Evolutionary conservation across 30 jellyfish, hydroid and myxozoan species (phyloP).

Genomic region (Morbakka virulenta): DNA sequence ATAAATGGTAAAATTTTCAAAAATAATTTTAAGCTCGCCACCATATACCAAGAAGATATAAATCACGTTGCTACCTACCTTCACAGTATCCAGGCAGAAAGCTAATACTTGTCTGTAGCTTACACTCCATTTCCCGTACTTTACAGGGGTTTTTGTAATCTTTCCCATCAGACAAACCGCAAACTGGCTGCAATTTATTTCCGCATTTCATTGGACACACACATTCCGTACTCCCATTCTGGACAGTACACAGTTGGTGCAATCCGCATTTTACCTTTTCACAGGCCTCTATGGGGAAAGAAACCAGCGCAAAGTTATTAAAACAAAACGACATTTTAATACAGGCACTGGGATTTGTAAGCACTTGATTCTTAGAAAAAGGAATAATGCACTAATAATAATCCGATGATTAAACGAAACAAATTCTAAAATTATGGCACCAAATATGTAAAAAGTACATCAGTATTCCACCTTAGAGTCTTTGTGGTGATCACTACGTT

Average conservation of each 20-base stretch:
- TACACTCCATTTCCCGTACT: slow-evolving; percentile 58
- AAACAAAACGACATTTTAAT: no score
- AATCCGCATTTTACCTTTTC: slow-evolving; percentile 41
- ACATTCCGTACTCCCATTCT: slow-evolving; percentile 45
- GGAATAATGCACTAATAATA: neutral
- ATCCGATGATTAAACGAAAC: no score
- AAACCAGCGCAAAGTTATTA: no score
- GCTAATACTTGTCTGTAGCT: slow-evolving; percentile 45
- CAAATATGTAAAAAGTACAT: neutral
- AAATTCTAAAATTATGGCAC: neutral
- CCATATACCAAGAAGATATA: neutral
- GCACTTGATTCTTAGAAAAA: no score
- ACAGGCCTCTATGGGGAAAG: slow-evolving; percentile 85
- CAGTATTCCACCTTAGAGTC: no score
- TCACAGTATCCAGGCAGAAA: slow-evolving; percentile 52
- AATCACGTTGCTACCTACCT: slow-evolving; percentile 23
- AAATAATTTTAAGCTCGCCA: neutral
- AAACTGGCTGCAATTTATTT: slow-evolving; percentile 37
- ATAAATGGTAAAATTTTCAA: no score
- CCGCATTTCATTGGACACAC: slow-evolving; percentile 61
- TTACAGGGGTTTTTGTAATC: slow-evolving; percentile 56
- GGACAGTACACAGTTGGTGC: slow-evolving; percentile 72
- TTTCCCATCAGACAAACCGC: slow-evolving; percentile 55
- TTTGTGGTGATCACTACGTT: no score
- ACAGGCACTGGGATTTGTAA: no score